A percentile compares a stretch with the other conserved stretches of the same genome.
These are phyloP conservation scores for Peromyscus eremicus DNA, from an alignment of 2,797 vertebrate species.

Conservation along the genomic window DNA sequence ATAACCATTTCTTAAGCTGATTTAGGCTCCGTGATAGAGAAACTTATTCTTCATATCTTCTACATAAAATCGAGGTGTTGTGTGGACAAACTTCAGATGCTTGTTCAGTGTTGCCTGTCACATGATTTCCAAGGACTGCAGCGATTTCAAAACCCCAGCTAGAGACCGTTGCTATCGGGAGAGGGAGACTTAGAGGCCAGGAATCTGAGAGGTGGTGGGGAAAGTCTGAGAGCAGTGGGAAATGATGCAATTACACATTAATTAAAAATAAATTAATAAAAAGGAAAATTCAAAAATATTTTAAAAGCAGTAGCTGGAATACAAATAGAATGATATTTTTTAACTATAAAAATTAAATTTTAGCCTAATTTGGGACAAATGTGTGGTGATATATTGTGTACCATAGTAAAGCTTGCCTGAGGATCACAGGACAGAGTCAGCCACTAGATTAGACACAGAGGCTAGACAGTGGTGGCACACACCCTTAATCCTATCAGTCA, in stretches of 20 bases:
- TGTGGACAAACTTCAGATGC: conserved; percentile 64
- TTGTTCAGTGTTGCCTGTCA: conserved; percentile 60
- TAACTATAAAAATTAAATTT: neutral
- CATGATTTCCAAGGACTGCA: conserved; percentile 55
- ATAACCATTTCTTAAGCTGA: conserved; percentile 39
- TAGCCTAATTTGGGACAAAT: neutral
- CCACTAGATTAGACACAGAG: no score
- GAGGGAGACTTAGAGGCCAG: neutral
- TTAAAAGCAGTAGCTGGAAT: neutral
- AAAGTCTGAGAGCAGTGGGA: neutral
- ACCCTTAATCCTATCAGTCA: no score
- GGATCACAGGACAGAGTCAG: no score
- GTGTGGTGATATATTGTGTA: no score
- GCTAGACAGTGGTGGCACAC: no score
- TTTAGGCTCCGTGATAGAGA: neutral
- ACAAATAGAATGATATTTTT: neutral
- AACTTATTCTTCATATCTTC: conserved; percentile 39
- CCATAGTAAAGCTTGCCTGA: no score
- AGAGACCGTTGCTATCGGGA: neutral
- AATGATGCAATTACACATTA: neutral
- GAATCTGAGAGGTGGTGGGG: neutral
- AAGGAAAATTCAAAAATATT: neutral
- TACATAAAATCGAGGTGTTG: conserved; percentile 56
- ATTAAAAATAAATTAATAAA: neutral
- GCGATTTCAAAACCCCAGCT: conserved; percentile 64